Conservation (phyloP, 1,140 invertebrate species). For the Drosophila pruinosa region DNA sequence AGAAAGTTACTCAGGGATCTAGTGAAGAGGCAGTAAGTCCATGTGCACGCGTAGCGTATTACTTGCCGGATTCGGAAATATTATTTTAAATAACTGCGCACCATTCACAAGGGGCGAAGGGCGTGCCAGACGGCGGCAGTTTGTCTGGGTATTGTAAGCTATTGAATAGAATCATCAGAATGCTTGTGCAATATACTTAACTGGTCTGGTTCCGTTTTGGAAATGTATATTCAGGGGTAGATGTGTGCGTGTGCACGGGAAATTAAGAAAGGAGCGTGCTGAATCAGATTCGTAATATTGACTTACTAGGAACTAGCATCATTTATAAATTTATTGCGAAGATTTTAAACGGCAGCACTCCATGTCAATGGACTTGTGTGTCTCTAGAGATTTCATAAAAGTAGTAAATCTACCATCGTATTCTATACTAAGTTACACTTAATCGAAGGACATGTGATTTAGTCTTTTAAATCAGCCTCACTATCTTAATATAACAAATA, state of each 20-base stretch:
- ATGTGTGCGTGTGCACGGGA: conserved; percentile 73
- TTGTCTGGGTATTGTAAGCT: conserved; percentile 16
- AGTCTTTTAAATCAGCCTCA: too few relatives aligned
- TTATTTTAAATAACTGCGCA: conserved; percentile 75
- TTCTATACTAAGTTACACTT: too few relatives aligned
- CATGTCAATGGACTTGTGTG: neutral
- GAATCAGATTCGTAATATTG: conserved; percentile 70
- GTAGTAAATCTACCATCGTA: too few relatives aligned
- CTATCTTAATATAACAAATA: too few relatives aligned
- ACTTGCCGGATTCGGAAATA: conserved; percentile 76
- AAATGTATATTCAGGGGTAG: conserved; percentile 6
- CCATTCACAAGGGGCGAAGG: conserved; percentile 27
- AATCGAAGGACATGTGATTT: too few relatives aligned
- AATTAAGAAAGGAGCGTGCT: conserved; percentile 75
- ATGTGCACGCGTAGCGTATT: conserved; percentile 67
- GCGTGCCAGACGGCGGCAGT: conserved; percentile 1
- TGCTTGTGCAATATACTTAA: conserved; percentile 7
- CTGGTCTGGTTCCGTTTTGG: conserved; percentile 15
- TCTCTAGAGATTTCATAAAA: too few relatives aligned
- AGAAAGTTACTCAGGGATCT: neutral
- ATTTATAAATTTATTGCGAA: conserved; percentile 54
- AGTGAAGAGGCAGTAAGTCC: neutral
- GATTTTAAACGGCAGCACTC: conserved; percentile 3
- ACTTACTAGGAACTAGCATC: conserved; percentile 46
- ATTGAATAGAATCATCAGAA: neutral